Evolutionary conservation across 2,113 vertebrate species (phyloP), one percentile per base, ranked within the genome.

Genomic region (Prunella himalayana): DNA sequence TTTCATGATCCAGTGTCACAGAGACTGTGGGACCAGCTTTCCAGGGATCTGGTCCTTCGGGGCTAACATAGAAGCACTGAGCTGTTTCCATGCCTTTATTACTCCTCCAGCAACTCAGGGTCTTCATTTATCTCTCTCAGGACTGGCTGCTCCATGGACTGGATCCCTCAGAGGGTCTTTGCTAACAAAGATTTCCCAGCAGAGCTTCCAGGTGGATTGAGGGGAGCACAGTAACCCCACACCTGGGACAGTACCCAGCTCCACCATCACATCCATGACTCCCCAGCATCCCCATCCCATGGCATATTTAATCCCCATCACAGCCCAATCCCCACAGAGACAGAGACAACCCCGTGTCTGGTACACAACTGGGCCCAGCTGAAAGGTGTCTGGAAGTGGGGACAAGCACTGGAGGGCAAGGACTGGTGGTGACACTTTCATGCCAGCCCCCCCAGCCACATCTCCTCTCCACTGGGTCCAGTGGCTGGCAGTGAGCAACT

Each of bases 381-480:
- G 44, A 59, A 37, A 33, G 24, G 42, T 51, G 42, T 41, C 80
- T 80, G 80, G 39, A 68, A 72, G 44, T 7, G 27, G 33, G 49
- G 30, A 65, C 31, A 77, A 28, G 61, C 56, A 23, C n/a, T 3
- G 5, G 10, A 44, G 63, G 28, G 11, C 10, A n/a, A 44, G 45
- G 47, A 39, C 11, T 1, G 1, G 15, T 56, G 68, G 33, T 47
- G 59, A 25, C 68, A 69, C 22, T 35, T 11, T 76, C 25, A 3
- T 24, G 13, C 21, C 18, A 7, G 13, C 1, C 2, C 8, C 22
- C n/a, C 5, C 73, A 59, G 85, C 15, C 53, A 16, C 1, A 1
- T 27, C 23, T 53, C 41, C 39, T 44, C 30, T 51, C 37, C 31
- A 1, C 0, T 25, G 28, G 68, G 37, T 33, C 12, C 53, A 21